Evolutionary conservation across 2,797 vertebrate species (phyloP), one percentile per base, ranked within the genome.

Genomic region (Typhlichthys eigenmanni): DNA sequence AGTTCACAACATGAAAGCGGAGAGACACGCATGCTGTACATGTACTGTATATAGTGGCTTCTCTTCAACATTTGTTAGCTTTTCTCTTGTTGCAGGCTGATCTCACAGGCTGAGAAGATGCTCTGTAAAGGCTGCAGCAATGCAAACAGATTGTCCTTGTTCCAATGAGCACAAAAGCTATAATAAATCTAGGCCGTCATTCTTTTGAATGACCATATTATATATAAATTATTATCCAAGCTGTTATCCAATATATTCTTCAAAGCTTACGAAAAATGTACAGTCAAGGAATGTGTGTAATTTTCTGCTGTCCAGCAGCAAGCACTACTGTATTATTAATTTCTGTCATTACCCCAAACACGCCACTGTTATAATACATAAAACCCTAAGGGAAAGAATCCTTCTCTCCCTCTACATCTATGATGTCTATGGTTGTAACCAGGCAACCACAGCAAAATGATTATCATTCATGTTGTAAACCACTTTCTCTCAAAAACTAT

Each of bases 391-490:
- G 73, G 62, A 53, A 62, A 68, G 81, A 64, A 55, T 66, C 56
- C 29, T 24, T 14, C 57, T 57, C 5, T 24, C 24, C 24, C 16
- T 55, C 17, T 72, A 50, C 52, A 34, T 58, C 34, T 58, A 46
- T 24, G 52, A 75, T 78, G 80, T 79, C 53, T 80, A 69, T 66
- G 69, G 62, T 5, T 5, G 80, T 81, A 82, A 73, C 79, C 57
- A 77, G 64, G 82, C 80, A 85, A 84, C 82, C 19, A 64, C 13
- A 1, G 29, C 66, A 59, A 54, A 47, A 13, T 72, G 63, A 78
- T 81, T 75, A 67, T 67, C 58, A 80, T 80, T 80, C 69, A 78
- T 80, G 75, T 49, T 57, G 52, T 75, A 67, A 79, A 85, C 56
- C 69, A 61, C 58, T 77, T 74, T 66, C 61, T 76, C 78, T 81